Evolutionary conservation across 2,888 invertebrate genomes (phyloP), one percentile per base, ranked within the genome.

Genomic region (Drepanosiphum platanoidis): DNA sequence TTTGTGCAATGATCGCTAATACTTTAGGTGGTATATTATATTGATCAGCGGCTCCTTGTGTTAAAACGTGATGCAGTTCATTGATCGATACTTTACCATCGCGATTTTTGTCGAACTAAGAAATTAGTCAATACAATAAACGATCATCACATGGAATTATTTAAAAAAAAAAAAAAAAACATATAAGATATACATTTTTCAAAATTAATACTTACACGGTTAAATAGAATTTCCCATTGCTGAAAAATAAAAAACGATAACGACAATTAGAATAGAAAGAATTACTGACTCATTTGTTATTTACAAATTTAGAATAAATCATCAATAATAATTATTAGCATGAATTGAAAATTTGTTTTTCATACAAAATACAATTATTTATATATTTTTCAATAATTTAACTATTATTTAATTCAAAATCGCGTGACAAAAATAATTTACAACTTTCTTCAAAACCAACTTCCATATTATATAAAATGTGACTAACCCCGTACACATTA

Each of bases 21-120:
- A 94, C 92, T 86, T 93, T 91, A 64, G 92, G 91, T 0, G 95
- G 95, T 68, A 95, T 92, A 87, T 95, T 94, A 87, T 93, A 91
- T 77, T 92, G 92, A 89, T 93, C 93, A 30, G 86, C 75, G 61
- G 75, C 87, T 68, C 87, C 87, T 32, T 75, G 86, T 15, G 87
- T 72, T 61, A 88, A 86, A 75, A 92, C 92, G 72, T 92, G 92
- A 89, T 92, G 92, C 5, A 95, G 90, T 88, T 95, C 95, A 34
- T 91, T 90, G 88, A 93, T 91, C 3, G 93, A 93, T 88, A 95
- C 93, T 87, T 90, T 91, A 0, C 94, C 95, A 90, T 95, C 94
- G 86, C 92, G 91, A 89, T 95, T 93, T 74, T 90, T 91, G 89
- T 95, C 95, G 88, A 94, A 94, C 93, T 94, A 75, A 83, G n/a